These are phyloP conservation scores for Leucoraja erinaceus DNA, from an alignment of 2,113 vertebrate genomes.

Conservation along the genomic window DNA sequence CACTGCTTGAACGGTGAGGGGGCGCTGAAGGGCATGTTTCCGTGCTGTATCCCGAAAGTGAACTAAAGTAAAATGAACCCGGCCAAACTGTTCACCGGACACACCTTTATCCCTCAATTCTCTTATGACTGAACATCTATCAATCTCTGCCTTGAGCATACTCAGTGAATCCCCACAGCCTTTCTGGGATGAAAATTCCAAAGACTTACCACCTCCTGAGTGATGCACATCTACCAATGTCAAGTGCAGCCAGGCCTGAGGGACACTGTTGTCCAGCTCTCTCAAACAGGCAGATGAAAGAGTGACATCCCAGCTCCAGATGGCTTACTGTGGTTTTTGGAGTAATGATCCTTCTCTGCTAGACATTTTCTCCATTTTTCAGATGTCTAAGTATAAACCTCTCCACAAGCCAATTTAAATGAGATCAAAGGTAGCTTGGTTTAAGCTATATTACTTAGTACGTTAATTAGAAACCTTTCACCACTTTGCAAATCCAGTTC, in stretches of 20 bases:
- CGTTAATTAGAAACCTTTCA: slow-evolving; percentile 22
- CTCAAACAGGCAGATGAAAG: neutral
- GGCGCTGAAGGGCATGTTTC: no score
- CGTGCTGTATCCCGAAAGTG: no score
- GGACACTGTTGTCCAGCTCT: neutral
- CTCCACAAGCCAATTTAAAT: neutral
- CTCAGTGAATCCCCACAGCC: no score
- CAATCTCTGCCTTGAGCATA: no score
- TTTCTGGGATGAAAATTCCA: no score
- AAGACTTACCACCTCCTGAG: no score
- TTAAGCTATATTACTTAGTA: slow-evolving; percentile 7
- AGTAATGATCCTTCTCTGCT: slow-evolving; percentile 3
- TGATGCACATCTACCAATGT: no score
- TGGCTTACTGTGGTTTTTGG: neutral
- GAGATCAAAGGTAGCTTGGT: neutral
- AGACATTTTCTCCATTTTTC: neutral
- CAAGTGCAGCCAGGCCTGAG: neutral
- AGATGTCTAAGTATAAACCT: slow-evolving; percentile 3
- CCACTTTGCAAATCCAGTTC: slow-evolving; percentile 15
- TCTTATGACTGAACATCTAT: no score
- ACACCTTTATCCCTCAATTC: no score
- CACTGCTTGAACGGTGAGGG: no score
- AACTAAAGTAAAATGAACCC: no score
- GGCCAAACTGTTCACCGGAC: no score
- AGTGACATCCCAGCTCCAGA: neutral